Percentiles rank a stretch among this genome's conserved stretches.
These are phyloP conservation scores for Theocolax elegans DNA, from an alignment of 1,140 invertebrate genomes.

Conservation along the genomic window DNA sequence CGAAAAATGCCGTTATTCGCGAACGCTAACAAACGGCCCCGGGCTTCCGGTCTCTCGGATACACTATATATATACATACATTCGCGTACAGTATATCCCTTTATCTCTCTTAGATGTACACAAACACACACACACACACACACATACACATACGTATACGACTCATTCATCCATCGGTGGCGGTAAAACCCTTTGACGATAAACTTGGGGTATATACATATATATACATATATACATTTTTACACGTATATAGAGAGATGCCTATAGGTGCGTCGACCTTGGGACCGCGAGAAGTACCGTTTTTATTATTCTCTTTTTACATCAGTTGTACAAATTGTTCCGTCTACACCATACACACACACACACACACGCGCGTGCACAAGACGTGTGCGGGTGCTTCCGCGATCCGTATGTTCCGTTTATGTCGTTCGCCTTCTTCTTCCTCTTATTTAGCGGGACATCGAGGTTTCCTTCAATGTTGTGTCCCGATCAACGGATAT, in stretches of 20 bases:
- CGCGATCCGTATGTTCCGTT: not conserved
- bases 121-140: not conserved
- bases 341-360: too few relatives aligned
- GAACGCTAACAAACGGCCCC: not conserved
- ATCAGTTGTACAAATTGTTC: too few relatives aligned
- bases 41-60: conserved; percentile 13
- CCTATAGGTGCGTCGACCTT: not conserved
- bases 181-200: not conserved
- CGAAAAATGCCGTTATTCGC: conserved; percentile 37
- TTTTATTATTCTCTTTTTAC: conserved; percentile 9
- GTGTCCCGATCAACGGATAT: too few relatives aligned
- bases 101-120: not conserved
- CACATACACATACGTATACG: too few relatives aligned
- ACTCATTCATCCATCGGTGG: too few relatives aligned
- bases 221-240: too few relatives aligned
- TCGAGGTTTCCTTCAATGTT: too few relatives aligned
- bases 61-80: too few relatives aligned
- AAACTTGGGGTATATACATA: too few relatives aligned
- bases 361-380: not conserved
- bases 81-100: not conserved
- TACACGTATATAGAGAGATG: not conserved
- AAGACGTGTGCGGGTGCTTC: not conserved
- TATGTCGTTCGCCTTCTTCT: too few relatives aligned
- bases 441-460: too few relatives aligned
- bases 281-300: conserved; percentile 15